phyloP scores from a whole-genome alignment of 2,888 invertebrate genomes.

The Lucinisca nassula region DNA sequence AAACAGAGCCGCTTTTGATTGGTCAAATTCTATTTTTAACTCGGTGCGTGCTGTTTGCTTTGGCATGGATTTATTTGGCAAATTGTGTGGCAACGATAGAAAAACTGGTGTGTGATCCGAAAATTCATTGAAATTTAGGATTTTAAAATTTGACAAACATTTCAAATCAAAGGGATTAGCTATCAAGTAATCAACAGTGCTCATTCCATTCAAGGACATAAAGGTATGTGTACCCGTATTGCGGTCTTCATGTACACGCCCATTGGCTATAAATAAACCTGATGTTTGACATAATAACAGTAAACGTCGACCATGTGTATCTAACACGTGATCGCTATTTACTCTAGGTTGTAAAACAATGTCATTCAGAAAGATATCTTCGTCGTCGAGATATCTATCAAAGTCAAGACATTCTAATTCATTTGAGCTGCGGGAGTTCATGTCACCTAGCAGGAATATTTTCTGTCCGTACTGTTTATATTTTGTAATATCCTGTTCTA shows the following conservation, averaged over 20 bases:
- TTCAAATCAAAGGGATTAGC: not conserved
- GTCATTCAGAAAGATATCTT: not conserved
- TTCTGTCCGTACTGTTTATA: not conserved
- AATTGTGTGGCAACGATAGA: too few species aligned
- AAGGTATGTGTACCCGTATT: not conserved
- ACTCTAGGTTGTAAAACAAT: not conserved
- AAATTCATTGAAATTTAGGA: not conserved
- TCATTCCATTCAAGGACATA: not conserved
- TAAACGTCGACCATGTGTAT: not conserved
- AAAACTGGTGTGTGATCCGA: not conserved
- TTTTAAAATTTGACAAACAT: not conserved
- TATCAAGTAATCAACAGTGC: not conserved
- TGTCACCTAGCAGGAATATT: not conserved
- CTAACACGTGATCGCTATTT: not conserved
- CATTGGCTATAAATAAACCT: not conserved
- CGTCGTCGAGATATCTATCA: slow-evolving; percentile 6
- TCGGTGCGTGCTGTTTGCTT: too few species aligned
- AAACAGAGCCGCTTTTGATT: too few species aligned
- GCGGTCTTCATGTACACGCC: not conserved
- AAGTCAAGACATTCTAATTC: not conserved
- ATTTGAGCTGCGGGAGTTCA: not conserved
- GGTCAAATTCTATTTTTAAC: too few species aligned
- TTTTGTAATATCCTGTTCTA: not conserved
- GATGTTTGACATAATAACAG: not conserved
- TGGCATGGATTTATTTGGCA: too few species aligned